phyloP scores from a whole-genome alignment of 2,888 invertebrate species.

The Cordylochernes scorpioides region DNA sequence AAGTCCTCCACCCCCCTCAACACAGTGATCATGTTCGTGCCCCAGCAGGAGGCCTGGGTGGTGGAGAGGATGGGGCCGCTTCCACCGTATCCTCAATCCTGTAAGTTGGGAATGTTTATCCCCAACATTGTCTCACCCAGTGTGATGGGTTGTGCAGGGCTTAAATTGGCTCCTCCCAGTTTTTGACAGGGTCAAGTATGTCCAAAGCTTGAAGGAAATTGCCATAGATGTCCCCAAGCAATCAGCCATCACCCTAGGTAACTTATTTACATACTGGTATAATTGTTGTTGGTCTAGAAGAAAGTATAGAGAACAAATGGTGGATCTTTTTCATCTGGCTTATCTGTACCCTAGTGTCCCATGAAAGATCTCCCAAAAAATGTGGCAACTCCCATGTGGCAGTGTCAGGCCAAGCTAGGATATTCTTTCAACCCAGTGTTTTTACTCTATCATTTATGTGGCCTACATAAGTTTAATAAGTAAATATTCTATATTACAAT shows the following conservation, averaged over 20 bases:
- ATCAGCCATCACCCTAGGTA: slow-evolving; percentile 71
- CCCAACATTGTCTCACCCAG: neutral
- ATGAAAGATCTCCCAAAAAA: too few relatives aligned
- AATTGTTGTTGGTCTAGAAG: too few relatives aligned
- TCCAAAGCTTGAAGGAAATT: slow-evolving; percentile 94
- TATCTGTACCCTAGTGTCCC: too few relatives aligned
- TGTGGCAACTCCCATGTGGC: too few relatives aligned
- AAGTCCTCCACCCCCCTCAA: slow-evolving; percentile 46
- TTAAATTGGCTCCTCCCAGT: slow-evolving; percentile 71
- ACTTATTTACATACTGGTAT: too few relatives aligned
- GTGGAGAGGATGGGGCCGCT: slow-evolving; percentile 96
- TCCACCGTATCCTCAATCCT: slow-evolving; percentile 68
- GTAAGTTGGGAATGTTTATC: slow-evolving; percentile 18
- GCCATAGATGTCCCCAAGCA: slow-evolving; percentile 97
- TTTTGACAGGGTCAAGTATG: slow-evolving; percentile 76
- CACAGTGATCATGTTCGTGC: slow-evolving; percentile 84
- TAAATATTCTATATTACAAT: too few relatives aligned
- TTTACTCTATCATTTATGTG: too few relatives aligned
- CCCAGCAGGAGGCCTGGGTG: slow-evolving; percentile 91
- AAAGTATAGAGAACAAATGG: too few relatives aligned
- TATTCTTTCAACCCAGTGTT: too few relatives aligned
- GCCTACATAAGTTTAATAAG: too few relatives aligned
- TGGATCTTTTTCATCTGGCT: too few relatives aligned
- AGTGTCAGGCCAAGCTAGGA: too few relatives aligned
- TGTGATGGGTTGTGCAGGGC: slow-evolving; percentile 29